These are phyloP conservation scores for Sprattus sprattus DNA, from an alignment of 2,113 vertebrate species.

Conservation along the genomic window DNA sequence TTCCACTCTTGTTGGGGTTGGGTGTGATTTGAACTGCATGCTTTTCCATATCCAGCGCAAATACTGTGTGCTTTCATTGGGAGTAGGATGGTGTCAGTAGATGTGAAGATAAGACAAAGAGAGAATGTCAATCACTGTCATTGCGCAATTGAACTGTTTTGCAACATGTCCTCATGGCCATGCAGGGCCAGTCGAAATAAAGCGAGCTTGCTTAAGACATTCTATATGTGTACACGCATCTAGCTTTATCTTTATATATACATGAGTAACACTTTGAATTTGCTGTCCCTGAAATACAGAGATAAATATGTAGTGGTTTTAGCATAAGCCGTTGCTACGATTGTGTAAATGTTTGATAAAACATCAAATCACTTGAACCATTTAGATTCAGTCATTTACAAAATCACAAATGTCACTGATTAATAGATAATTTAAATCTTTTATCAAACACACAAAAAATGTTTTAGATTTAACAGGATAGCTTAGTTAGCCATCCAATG, in stretches of 20 bases:
- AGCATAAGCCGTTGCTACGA: neutral
- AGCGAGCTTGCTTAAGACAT: too few species aligned
- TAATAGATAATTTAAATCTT: too few species aligned
- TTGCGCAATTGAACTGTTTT: neutral
- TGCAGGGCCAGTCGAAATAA: neutral
- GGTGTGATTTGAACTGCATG: conserved; percentile 58
- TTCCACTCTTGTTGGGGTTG: conserved; percentile 65
- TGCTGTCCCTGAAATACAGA: neutral
- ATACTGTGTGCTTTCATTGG: conserved; percentile 32
- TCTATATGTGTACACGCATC: too few species aligned
- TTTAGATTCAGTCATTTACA: too few species aligned
- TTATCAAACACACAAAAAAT: too few species aligned
- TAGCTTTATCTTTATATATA: too few species aligned
- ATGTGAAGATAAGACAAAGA: conserved; percentile 53
- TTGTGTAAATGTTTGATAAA: neutral
- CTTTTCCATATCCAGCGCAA: conserved; percentile 64
- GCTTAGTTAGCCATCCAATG: too few species aligned
- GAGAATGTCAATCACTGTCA: conserved; percentile 29
- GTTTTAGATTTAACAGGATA: too few species aligned
- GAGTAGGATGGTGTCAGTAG: conserved; percentile 43
- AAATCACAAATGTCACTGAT: too few species aligned
- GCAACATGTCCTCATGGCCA: neutral
- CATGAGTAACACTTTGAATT: too few species aligned
- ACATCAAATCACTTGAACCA: neutral
- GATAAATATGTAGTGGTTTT: neutral